A percentile compares a stretch with the other conserved stretches of the same genome.
These are phyloP conservation scores for Drosophila triauraria DNA, from an alignment of 1,140 invertebrate species.

Conservation along the genomic window DNA sequence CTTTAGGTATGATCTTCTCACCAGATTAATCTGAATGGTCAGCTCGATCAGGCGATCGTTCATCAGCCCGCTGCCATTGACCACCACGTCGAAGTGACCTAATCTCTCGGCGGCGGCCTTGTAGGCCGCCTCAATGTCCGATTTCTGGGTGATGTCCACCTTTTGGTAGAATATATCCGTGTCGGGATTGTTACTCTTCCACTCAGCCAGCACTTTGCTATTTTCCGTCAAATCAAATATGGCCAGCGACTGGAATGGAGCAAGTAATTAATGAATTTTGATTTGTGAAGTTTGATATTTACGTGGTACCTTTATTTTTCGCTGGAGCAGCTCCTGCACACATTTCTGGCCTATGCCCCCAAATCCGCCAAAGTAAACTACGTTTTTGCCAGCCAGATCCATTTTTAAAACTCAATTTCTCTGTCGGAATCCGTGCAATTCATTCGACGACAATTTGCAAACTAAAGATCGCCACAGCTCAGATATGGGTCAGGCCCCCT, in stretches of 20 bases:
- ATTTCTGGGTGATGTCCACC: slow-evolving; percentile 64
- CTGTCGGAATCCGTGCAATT: background rate
- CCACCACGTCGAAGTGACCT: slow-evolving; percentile 65
- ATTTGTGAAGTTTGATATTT: background rate
- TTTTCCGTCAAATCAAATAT: slow-evolving; percentile 64
- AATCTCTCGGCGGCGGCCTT: slow-evolving; percentile 38
- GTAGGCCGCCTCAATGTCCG: slow-evolving; percentile 60
- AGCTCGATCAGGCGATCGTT: slow-evolving; percentile 57
- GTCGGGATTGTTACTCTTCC: slow-evolving; percentile 29
- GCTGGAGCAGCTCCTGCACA: slow-evolving; percentile 52
- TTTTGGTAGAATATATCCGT: slow-evolving; percentile 48
- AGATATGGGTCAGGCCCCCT: background rate
- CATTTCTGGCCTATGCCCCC: slow-evolving; percentile 75
- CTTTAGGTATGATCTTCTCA: background rate
- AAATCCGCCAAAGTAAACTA: slow-evolving; percentile 79
- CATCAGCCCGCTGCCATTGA: slow-evolving; percentile 74
- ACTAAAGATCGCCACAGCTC: slow-evolving; percentile 14
- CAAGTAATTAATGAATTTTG: background rate
- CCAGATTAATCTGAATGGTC: slow-evolving; percentile 69
- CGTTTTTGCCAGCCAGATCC: slow-evolving; percentile 75
- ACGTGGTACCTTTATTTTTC: slow-evolving; percentile 45
- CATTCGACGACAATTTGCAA: background rate
- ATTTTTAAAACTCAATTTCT: slow-evolving; percentile 21
- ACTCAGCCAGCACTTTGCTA: slow-evolving; percentile 30
- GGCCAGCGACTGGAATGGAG: slow-evolving; percentile 45